phyloP scores from a whole-genome alignment of 2,113 vertebrate genomes.

The Pyxicephalus adspersus region DNA sequence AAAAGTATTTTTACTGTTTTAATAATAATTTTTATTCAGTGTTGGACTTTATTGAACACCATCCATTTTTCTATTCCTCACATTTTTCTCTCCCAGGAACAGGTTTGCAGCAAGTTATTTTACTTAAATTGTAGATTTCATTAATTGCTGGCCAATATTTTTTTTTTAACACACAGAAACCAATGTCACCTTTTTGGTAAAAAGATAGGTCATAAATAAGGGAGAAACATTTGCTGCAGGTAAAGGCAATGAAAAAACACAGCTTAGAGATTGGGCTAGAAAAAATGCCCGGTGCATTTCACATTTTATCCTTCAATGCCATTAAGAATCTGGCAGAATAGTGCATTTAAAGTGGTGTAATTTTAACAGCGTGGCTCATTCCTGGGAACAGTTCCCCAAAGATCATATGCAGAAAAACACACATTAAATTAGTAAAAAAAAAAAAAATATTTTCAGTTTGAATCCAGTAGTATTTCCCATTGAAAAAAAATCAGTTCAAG shows the following conservation, averaged over 20 bases:
- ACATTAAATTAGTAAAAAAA: constrained; percentile 43
- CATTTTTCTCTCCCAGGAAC: background rate
- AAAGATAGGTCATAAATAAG: constrained; percentile 15
- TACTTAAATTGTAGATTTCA: background rate
- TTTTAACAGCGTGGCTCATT: constrained; percentile 45
- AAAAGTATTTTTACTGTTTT: too few relatives aligned
- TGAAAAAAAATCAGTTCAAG: constrained; percentile 65
- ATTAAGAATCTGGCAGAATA: constrained; percentile 2
- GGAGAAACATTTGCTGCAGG: background rate
- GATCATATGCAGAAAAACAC: constrained; percentile 35
- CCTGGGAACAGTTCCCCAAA: constrained; percentile 9
- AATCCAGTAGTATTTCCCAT: constrained; percentile 45
- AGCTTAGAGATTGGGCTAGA: background rate
- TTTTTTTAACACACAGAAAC: background rate
- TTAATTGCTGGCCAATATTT: background rate
- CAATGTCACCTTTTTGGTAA: constrained; percentile 8
- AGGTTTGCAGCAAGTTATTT: background rate
- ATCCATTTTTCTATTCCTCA: background rate
- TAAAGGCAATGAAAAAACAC: constrained; percentile 16
- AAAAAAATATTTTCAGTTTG: constrained; percentile 40
- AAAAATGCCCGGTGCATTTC: constrained; percentile 35
- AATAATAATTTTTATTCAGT: background rate
- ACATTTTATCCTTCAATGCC: constrained; percentile 52
- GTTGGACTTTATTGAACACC: constrained; percentile 47
- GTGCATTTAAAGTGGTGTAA: constrained; percentile 31